These are phyloP conservation scores for Alviniconcha strummeri DNA, from an alignment of 2,888 invertebrate genomes.

Conservation along the genomic window DNA sequence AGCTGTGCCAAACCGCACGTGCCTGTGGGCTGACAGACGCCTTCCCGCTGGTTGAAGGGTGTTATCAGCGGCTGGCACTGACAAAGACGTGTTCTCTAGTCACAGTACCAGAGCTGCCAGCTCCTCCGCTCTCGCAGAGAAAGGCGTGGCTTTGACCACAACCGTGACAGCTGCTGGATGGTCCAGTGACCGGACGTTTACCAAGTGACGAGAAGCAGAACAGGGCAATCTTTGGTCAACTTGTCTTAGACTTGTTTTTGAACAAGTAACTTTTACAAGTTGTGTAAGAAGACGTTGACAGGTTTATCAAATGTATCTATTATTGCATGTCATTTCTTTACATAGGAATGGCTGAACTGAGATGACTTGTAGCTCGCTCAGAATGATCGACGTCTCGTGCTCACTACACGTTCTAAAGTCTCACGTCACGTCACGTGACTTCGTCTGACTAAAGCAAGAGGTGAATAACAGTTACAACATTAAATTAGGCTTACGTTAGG, in stretches of 20 bases:
- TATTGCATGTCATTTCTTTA: background rate
- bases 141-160: too few species aligned
- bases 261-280: background rate
- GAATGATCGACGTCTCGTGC: background rate
- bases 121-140: too few species aligned
- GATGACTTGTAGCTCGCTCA: background rate
- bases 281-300: background rate
- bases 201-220: background rate
- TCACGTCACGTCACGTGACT: background rate
- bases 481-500: background rate
- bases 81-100: background rate
- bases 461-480: background rate
- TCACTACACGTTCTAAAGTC: background rate
- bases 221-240: background rate
- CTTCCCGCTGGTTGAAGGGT: background rate
- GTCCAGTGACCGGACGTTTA: too few species aligned
- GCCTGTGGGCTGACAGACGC: background rate
- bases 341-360: background rate
- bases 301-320: background rate
- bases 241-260: background rate
- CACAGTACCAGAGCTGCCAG: too few species aligned
- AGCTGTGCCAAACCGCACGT: background rate
- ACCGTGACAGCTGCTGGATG: too few species aligned
- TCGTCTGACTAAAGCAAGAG: constrained; percentile 11
- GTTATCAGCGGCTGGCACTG: background rate